A percentile compares a stretch with the other conserved stretches of the same genome.
Conservation (phyloP, 1,140 invertebrate genomes). For the Zaprionus camerounensis region DNA sequence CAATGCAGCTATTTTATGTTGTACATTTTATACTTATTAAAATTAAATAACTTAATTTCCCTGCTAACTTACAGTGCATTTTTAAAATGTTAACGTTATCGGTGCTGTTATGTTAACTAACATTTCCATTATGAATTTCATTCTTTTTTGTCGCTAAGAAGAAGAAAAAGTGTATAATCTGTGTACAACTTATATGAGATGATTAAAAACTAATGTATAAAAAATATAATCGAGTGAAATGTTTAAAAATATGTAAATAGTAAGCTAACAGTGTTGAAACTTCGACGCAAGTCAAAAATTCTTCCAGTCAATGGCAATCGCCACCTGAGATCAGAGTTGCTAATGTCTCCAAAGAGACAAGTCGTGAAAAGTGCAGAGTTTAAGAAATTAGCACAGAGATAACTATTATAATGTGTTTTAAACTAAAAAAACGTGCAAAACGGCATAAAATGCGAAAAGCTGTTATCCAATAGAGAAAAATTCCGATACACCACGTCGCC, state of each 20-base stretch:
- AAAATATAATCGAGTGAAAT: slow-evolving; percentile 11
- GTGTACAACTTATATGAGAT: slow-evolving; percentile 29
- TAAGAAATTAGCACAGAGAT: slow-evolving; percentile 26
- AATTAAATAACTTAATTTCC: not conserved
- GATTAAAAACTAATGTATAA: slow-evolving; percentile 1
- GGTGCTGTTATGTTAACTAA: slow-evolving; percentile 31
- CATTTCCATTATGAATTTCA: slow-evolving; percentile 36
- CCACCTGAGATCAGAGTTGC: slow-evolving; percentile 30
- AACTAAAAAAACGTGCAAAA: slow-evolving; percentile 35
- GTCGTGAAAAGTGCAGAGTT: slow-evolving; percentile 34
- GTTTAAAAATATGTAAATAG: slow-evolving; percentile 8
- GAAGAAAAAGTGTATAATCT: slow-evolving; percentile 39
- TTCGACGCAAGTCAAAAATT: slow-evolving; percentile 10
- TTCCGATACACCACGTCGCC: slow-evolving; percentile 46
- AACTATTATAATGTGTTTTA: slow-evolving; percentile 35
- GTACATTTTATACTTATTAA: not conserved
- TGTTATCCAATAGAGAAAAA: slow-evolving; percentile 64
- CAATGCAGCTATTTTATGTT: not conserved
- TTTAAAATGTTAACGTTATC: slow-evolving; percentile 8
- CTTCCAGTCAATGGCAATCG: slow-evolving; percentile 22
- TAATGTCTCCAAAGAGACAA: slow-evolving; percentile 38
- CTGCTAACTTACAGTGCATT: slow-evolving; percentile 6
- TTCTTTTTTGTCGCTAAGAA: slow-evolving; percentile 34
- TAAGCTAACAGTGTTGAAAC: not conserved
- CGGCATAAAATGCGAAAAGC: slow-evolving; percentile 45